phyloP scores from a whole-genome alignment of 2,888 invertebrate species.

The Hofmannophila pseudospretella region DNA sequence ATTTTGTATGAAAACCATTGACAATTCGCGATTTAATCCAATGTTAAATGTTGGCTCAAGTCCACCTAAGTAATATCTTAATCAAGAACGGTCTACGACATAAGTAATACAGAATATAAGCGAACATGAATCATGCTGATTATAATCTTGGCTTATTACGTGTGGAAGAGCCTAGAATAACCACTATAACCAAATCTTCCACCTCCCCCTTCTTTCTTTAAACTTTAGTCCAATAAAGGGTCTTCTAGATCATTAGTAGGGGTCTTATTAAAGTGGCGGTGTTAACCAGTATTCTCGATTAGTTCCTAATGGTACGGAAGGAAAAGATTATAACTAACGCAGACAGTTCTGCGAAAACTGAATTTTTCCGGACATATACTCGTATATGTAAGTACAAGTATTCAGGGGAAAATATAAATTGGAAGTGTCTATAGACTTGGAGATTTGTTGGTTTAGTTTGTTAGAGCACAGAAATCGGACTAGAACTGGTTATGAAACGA shows the following conservation, averaged over 20 bases:
- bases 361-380: constrained; percentile 9
- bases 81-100: constrained; percentile 13
- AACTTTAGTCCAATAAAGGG: neutral
- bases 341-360: constrained; percentile 14
- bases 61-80: constrained; percentile 10
- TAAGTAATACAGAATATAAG: too few relatives aligned
- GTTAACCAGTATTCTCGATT: constrained; percentile 45
- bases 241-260: constrained; percentile 1
- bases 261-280: constrained; percentile 31
- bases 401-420: constrained; percentile 9
- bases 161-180: constrained; percentile 25
- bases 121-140: constrained; percentile 31
- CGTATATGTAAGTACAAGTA: too few relatives aligned
- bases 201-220: constrained; percentile 14
- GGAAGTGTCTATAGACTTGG: neutral
- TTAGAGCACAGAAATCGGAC: too few relatives aligned
- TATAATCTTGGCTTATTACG: constrained; percentile 28
- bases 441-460: neutral
- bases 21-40: too few relatives aligned
- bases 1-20: too few relatives aligned
- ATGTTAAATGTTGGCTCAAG: too few relatives aligned
- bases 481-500: too few relatives aligned
- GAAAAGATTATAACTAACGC: constrained; percentile 37
- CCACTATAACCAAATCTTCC: constrained; percentile 25
- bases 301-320: constrained; percentile 51